Conservation (phyloP, 92 coral and sea anemone genomes). For the Virgularia gustaviana region DNA sequence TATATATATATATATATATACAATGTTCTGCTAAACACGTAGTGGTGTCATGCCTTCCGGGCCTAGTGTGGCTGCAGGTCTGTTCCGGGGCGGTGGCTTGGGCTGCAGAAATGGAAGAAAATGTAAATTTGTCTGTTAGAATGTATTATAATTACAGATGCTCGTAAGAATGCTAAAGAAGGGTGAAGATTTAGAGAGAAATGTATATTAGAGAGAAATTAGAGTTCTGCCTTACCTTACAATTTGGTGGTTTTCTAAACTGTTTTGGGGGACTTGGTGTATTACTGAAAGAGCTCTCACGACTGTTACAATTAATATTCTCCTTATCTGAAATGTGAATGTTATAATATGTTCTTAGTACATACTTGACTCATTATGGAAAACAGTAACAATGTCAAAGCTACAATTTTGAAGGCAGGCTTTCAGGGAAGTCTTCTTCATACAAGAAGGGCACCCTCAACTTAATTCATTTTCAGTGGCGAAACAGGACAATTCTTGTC, state of each 20-base stretch:
- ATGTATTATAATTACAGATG: too few species aligned
- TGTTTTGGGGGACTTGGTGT: conserved; percentile 27
- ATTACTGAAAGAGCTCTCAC: conserved; percentile 10
- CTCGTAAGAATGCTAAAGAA: not conserved
- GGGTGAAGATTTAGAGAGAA: not conserved
- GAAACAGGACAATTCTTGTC: too few species aligned
- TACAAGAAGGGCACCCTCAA: not conserved
- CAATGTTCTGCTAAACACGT: too few species aligned
- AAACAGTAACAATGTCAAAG: not conserved
- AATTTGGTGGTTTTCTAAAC: conserved; percentile 7
- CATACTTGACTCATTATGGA: not conserved
- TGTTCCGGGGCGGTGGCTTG: too few species aligned
- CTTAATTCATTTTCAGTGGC: not conserved
- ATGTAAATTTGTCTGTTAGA: too few species aligned
- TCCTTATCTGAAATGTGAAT: conserved; percentile 8
- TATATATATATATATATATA: too few species aligned
- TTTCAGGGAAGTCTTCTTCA: not conserved
- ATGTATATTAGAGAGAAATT: too few species aligned
- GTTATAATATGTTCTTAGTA: not conserved
- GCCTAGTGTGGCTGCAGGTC: too few species aligned
- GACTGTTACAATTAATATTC: conserved; percentile 24
- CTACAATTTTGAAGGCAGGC: not conserved
- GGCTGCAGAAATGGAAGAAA: too few species aligned
- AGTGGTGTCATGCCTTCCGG: too few species aligned
- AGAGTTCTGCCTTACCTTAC: not conserved